Evolutionary conservation across 2,888 invertebrate genomes (phyloP).

Genomic region (Hedychridium roseum): DNA sequence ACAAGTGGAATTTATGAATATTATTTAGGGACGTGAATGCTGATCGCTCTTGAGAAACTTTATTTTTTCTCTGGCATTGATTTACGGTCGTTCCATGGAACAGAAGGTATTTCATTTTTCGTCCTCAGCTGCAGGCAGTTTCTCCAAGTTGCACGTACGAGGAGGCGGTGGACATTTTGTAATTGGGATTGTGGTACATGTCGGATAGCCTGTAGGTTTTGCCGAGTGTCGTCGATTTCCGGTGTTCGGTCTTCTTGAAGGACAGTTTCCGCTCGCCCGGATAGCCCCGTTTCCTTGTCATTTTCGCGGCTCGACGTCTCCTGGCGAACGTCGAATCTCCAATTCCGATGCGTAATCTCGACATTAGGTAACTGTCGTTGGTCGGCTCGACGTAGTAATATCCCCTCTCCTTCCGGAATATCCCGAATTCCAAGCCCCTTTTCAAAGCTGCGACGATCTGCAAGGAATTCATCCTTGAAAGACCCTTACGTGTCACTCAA

Average conservation of each 20-base stretch:
- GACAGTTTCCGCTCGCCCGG: conserved; percentile 6
- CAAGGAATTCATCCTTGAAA: background rate
- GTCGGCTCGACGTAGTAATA: too few relatives aligned
- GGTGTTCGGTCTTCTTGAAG: conserved; percentile 5
- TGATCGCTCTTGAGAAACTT: too few relatives aligned
- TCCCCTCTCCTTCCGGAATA: conserved; percentile 36
- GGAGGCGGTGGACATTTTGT: conserved; percentile 30
- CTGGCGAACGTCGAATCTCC: conserved; percentile 14
- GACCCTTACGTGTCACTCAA: background rate
- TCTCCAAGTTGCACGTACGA: too few relatives aligned
- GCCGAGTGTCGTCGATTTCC: conserved; percentile 12
- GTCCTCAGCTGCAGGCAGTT: too few relatives aligned
- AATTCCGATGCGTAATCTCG: too few relatives aligned
- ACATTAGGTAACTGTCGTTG: too few relatives aligned
- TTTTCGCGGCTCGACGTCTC: conserved; percentile 6
- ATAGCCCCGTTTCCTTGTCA: background rate
- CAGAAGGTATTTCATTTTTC: too few relatives aligned
- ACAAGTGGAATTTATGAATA: too few relatives aligned
- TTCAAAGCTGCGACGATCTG: conserved; percentile 40
- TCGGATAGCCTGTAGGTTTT: conserved; percentile 31
- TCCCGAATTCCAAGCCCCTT: conserved; percentile 41
- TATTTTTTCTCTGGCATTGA: too few relatives aligned
- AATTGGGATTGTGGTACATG: conserved; percentile 34
- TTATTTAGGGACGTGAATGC: too few relatives aligned
- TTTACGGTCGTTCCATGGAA: too few relatives aligned